phyloP scores from a whole-genome alignment of 2,797 vertebrate species.

The Gambusia yucatana region DNA sequence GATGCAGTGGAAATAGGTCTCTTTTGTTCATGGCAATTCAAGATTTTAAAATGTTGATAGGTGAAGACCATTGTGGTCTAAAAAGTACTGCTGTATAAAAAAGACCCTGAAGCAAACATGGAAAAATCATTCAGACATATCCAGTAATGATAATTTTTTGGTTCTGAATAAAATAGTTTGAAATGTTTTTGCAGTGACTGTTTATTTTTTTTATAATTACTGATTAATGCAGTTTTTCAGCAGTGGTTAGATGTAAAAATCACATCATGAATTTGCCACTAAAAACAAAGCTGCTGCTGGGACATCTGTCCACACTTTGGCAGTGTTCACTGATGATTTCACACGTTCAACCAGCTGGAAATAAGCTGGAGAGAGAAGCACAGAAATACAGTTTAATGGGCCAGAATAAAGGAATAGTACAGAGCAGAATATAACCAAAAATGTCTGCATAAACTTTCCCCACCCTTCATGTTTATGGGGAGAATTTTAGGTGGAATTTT shows the following conservation, averaged over 20 bases:
- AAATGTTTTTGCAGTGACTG: neutral
- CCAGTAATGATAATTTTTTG: neutral
- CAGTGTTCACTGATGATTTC: conserved; percentile 10
- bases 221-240: neutral
- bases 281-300: conserved; percentile 4
- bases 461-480: neutral
- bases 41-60: neutral
- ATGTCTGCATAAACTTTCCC: neutral
- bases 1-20: neutral
- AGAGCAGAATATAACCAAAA: neutral
- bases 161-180: neutral
- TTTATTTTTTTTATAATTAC: neutral
- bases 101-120: neutral
- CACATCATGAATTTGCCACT: neutral
- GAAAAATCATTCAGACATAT: neutral
- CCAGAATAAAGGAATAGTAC: no score
- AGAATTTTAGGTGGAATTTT: neutral
- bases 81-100: neutral
- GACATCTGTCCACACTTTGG: conserved; percentile 5
- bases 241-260: neutral
- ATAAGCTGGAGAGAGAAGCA: neutral
- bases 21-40: neutral
- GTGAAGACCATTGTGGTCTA: neutral
- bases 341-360: neutral
- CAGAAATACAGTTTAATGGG: neutral